phyloP scores from a whole-genome alignment of 2,797 vertebrate genomes.

The Chiloscyllium punctatum region DNA sequence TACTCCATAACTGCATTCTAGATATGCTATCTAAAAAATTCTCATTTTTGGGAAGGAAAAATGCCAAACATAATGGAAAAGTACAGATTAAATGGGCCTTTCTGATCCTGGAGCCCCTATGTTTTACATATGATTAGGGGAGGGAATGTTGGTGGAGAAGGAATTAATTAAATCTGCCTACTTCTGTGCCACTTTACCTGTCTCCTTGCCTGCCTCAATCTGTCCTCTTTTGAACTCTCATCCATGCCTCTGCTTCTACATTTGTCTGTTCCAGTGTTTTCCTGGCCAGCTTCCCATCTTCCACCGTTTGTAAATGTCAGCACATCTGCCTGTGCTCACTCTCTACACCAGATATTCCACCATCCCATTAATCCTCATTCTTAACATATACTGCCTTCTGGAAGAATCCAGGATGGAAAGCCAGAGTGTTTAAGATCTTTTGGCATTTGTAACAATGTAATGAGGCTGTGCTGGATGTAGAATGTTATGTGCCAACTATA shows the following conservation, averaged over 20 bases:
- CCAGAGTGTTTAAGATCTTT: conserved; percentile 43
- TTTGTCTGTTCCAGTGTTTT: neutral
- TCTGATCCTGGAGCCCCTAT: neutral
- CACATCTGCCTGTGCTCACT: neutral
- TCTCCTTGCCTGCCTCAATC: neutral
- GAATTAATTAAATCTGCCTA: neutral
- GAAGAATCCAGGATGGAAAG: neutral
- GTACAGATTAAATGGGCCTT: neutral
- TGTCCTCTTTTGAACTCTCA: neutral
- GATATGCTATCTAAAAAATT: neutral
- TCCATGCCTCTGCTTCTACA: neutral
- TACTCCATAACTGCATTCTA: neutral
- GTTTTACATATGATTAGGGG: neutral
- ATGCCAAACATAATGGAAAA: neutral
- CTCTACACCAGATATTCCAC: neutral
- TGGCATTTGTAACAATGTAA: conserved; percentile 40
- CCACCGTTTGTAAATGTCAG: neutral
- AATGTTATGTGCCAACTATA: neutral
- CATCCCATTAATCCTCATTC: neutral
- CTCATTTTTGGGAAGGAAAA: neutral
- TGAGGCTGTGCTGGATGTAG: neutral
- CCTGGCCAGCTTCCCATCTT: neutral
- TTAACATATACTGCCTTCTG: conserved; percentile 31
- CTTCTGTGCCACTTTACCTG: neutral
- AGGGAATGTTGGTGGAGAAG: neutral